Evolutionary conservation across 2,113 vertebrate genomes (phyloP).

Genomic region (Ahaetulla prasina): DNA sequence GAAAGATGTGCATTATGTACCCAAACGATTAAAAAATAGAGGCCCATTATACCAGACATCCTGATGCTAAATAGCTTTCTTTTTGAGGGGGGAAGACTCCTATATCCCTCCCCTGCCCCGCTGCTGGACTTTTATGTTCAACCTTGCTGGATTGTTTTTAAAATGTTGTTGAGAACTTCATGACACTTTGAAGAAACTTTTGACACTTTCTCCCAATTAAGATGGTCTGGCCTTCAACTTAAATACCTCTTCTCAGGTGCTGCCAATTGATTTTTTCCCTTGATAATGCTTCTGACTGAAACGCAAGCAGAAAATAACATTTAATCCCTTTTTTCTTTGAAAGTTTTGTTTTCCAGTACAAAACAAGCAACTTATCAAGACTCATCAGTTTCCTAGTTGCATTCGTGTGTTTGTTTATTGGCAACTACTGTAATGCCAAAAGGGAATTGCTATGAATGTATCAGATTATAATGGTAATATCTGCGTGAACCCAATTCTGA

Average conservation of each 20-base stretch:
- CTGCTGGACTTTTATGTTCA: slow-evolving; percentile 1
- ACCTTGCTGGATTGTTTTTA: slow-evolving; percentile 18
- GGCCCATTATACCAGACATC: neutral
- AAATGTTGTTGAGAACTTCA: slow-evolving; percentile 14
- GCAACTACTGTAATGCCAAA: neutral
- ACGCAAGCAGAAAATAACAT: neutral
- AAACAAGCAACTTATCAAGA: neutral
- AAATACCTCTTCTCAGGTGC: slow-evolving; percentile 39
- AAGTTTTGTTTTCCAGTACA: neutral
- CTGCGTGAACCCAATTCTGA: neutral
- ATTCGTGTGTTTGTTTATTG: neutral
- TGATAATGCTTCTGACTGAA: slow-evolving; percentile 10
- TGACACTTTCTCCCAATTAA: slow-evolving; percentile 49
- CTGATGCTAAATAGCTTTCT: slow-evolving; percentile 26
- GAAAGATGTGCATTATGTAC: neutral
- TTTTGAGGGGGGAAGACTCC: neutral
- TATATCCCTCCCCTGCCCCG: neutral
- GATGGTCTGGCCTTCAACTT: slow-evolving; percentile 43
- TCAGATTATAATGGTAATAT: neutral
- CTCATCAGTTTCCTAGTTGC: neutral
- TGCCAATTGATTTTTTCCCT: slow-evolving; percentile 16
- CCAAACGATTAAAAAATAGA: neutral
- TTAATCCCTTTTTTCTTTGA: neutral
- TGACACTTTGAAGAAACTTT: slow-evolving; percentile 57
- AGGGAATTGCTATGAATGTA: neutral